phyloP scores from a whole-genome alignment of 1,140 invertebrate genomes.

The Neotoxoptera formosana region DNA sequence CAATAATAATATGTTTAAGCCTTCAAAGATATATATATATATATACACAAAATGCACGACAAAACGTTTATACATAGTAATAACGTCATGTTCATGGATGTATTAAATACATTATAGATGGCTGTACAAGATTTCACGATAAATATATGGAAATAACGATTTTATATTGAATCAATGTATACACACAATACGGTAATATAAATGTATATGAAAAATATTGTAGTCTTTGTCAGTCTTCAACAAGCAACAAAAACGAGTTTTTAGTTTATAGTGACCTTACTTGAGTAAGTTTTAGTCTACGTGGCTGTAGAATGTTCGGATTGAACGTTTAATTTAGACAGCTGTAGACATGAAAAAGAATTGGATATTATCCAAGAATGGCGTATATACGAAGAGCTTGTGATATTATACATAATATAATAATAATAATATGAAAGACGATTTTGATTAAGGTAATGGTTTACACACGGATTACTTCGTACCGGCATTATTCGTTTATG shows the following conservation, averaged over 20 bases:
- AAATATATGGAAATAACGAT: not conserved
- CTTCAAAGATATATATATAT: too few species aligned
- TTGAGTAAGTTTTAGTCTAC: not conserved
- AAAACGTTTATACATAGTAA: not conserved
- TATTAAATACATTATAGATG: not conserved
- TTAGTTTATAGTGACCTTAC: constrained; percentile 34
- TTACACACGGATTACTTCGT: not conserved
- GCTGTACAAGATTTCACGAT: not conserved
- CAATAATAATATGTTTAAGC: not conserved
- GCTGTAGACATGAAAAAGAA: not conserved
- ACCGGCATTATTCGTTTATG: not conserved
- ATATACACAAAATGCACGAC: not conserved
- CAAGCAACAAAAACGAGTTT: not conserved
- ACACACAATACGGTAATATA: not conserved
- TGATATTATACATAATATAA: not conserved
- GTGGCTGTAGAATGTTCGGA: not conserved
- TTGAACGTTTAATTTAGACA: not conserved
- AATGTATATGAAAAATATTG: not conserved
- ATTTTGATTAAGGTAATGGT: not conserved
- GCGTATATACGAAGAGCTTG: not conserved
- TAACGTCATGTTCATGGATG: not conserved
- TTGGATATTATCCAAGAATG: not conserved
- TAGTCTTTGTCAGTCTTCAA: not conserved
- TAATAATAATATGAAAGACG: not conserved
- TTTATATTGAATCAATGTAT: not conserved